Percentiles rank a stretch among this genome's conserved stretches.
Evolutionary conservation across 1,140 invertebrate species (phyloP).

Genomic region (Pogonus chalceus): DNA sequence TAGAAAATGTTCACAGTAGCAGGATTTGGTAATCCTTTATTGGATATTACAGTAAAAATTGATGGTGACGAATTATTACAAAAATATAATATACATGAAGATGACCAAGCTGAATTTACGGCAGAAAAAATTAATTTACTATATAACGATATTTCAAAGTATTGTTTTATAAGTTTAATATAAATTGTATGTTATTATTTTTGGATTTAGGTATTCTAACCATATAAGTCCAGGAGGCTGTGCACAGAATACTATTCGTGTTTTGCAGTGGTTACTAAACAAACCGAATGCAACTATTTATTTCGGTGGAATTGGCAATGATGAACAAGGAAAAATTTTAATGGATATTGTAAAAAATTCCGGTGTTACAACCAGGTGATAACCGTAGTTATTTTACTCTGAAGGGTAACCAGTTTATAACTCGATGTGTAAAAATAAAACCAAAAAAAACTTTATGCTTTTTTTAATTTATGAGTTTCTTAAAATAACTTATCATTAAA

Average conservation of each 20-base stretch:
- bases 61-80: slow-evolving; percentile 39
- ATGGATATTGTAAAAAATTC: slow-evolving; percentile 32
- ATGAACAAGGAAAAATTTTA: slow-evolving; percentile 34
- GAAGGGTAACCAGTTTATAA: slow-evolving; percentile 1
- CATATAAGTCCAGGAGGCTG: slow-evolving; percentile 37
- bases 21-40: slow-evolving; percentile 53
- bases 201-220: slow-evolving; percentile 7
- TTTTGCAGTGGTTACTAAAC: slow-evolving; percentile 41
- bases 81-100: slow-evolving; percentile 43
- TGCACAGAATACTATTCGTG: slow-evolving; percentile 41
- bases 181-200: slow-evolving; percentile 8
- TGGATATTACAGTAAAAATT: slow-evolving; percentile 48
- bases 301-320: slow-evolving; percentile 40
- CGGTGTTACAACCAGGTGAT: slow-evolving; percentile 36
- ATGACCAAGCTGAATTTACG: slow-evolving; percentile 40
- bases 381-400: slow-evolving; percentile 6
- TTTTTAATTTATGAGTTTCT: slow-evolving; percentile 6
- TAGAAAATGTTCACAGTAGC: slow-evolving; percentile 24
- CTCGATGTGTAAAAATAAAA: background rate
- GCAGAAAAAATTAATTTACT: slow-evolving; percentile 25
- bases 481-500: slow-evolving; percentile 4
- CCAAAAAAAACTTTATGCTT: background rate
- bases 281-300: slow-evolving; percentile 29
- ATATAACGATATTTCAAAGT: slow-evolving; percentile 23
- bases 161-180: slow-evolving; percentile 11